Evolutionary conservation across 2,797 vertebrate species (phyloP), one percentile per base, ranked within the genome.

Genomic region (Columba guinea): DNA sequence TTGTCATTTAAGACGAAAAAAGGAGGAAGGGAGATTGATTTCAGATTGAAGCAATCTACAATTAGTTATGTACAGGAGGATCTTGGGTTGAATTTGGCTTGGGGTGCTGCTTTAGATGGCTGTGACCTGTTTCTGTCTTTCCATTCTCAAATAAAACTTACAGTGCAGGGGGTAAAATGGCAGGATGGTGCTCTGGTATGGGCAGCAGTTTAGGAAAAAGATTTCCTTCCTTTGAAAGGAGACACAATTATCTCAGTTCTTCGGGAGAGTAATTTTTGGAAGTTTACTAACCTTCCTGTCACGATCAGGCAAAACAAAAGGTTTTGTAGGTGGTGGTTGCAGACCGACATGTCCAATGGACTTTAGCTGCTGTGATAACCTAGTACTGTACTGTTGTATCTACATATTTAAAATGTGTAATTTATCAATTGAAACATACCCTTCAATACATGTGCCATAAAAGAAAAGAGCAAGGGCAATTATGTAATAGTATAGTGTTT

Each of bases 391-490:
- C 83, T 89, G 81, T 93, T 96, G 94, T 97, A 95, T 97, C 97
- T 96, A 95, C 94, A 93, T 96, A 90, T 97, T 97, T 97, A 95
- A 89, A 96, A 97, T 94, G 91, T 97, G 95, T 96, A 95, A 97
- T 97, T 98, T 98, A 97, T 98, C 97, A 95, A 77, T 89, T 65
- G 97, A 97, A 97, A 97, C 96, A 96, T 97, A 96, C 96, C 95
- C 96, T 97, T 92, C 48, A 97, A 95, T 95, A 96, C 94, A 96
- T 89, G 94, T 97, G 97, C 96, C 96, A 95, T 96, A 96, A 96
- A 97, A 96, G 95, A 96, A 97, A 97, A 93, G 96, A 95, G 90
- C 62, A 81, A 93, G 94, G 97, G 97, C 96, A 97, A 97, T 98
- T 96, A 97, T 95, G 97, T 96, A 97, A 97, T 97, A 95, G 96